phyloP scores from a whole-genome alignment of 2,888 invertebrate species.

The Cheilosia soror region DNA sequence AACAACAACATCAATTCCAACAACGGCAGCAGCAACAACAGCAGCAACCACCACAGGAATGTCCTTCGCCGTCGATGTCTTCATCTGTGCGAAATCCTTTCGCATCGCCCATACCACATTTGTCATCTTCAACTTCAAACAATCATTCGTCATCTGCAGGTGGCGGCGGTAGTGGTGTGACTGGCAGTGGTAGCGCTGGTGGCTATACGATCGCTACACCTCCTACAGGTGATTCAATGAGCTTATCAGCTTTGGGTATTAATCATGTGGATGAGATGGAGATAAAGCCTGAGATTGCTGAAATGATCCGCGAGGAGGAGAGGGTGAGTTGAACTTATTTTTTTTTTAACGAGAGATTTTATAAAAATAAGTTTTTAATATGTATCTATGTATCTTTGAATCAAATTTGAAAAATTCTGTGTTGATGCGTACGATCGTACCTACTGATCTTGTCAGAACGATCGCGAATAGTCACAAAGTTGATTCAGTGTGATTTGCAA shows the following conservation, averaged over 20 bases:
- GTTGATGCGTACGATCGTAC: too few relatives aligned
- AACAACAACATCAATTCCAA: slow-evolving; percentile 38
- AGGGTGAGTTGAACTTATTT: slow-evolving; percentile 88
- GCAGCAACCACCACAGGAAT: slow-evolving; percentile 62
- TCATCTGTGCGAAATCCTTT: slow-evolving; percentile 82
- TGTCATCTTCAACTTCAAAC: slow-evolving; percentile 67
- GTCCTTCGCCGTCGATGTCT: slow-evolving; percentile 74
- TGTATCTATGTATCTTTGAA: too few relatives aligned
- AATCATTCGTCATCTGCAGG: slow-evolving; percentile 77
- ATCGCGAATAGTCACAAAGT: too few relatives aligned
- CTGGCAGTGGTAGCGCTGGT: slow-evolving; percentile 75
- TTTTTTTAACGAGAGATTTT: not conserved
- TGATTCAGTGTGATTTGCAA: too few relatives aligned
- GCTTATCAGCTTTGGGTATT: slow-evolving; percentile 75
- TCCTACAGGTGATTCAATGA: slow-evolving; percentile 63
- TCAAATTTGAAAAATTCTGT: too few relatives aligned
- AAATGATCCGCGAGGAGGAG: slow-evolving; percentile 98
- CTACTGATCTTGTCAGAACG: too few relatives aligned
- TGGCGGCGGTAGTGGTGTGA: slow-evolving; percentile 80
- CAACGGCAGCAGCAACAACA: slow-evolving; percentile 48
- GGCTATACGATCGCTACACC: slow-evolving; percentile 71
- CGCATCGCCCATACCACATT: slow-evolving; percentile 81
- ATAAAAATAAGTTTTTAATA: not conserved
- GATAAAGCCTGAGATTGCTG: slow-evolving; percentile 96
- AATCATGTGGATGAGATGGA: slow-evolving; percentile 91